phyloP scores from a whole-genome alignment of 2,888 invertebrate species.

The Drosophila nr. fundita region DNA sequence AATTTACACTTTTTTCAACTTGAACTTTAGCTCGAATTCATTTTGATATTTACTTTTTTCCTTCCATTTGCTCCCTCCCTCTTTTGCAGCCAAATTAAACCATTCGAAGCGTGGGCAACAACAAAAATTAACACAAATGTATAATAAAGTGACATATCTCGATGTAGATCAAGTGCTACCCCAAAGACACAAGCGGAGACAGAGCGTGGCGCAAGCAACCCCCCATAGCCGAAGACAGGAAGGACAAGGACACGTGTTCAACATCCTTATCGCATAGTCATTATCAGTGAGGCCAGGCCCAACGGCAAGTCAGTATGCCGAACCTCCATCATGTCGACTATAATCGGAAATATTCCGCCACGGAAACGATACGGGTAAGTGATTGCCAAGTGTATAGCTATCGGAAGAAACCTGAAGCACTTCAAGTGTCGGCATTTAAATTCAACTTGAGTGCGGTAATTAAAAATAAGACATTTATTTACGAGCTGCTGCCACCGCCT shows the following conservation, averaged over 20 bases:
- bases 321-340: conserved; percentile 84
- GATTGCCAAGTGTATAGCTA: conserved; percentile 16
- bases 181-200: conserved; percentile 14
- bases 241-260: conserved; percentile 72
- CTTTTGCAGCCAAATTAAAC: conserved; percentile 55
- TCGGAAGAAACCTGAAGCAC: background rate
- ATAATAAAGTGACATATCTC: conserved; percentile 74
- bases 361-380: conserved; percentile 85
- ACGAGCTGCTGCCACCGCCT: conserved; percentile 39
- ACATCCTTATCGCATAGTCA: conserved; percentile 58
- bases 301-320: conserved; percentile 71
- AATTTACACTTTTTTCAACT: conserved; percentile 76
- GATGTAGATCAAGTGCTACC: conserved; percentile 46
- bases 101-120: conserved; percentile 43
- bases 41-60: conserved; percentile 38
- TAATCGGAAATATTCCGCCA: conserved; percentile 85
- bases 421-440: conserved; percentile 48
- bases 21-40: conserved; percentile 39
- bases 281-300: conserved; percentile 52
- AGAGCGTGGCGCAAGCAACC: conserved; percentile 34
- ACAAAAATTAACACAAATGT: conserved; percentile 78
- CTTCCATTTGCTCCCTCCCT: conserved; percentile 15
- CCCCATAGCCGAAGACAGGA: conserved; percentile 28
- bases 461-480: conserved; percentile 79
- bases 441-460: conserved; percentile 71